A percentile compares a stretch with the other conserved stretches of the same genome.
These are phyloP conservation scores for Listrodromus nycthemerus DNA, from an alignment of 2,888 invertebrate species.

Conservation along the genomic window DNA sequence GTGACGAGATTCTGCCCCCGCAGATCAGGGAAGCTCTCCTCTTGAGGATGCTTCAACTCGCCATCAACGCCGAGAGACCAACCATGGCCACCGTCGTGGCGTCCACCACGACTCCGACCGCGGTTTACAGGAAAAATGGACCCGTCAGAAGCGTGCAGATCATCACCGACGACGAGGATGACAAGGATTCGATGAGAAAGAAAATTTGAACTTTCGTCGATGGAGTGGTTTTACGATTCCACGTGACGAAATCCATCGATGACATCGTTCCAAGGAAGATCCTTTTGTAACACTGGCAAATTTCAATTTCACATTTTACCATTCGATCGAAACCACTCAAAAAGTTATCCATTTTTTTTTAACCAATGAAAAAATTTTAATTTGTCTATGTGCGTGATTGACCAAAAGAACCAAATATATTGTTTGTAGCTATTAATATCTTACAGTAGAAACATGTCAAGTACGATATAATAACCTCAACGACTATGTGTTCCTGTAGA, in stretches of 20 bases:
- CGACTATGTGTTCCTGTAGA: constrained; percentile 51
- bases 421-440: constrained; percentile 41
- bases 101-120: constrained; percentile 72
- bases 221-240: not conserved
- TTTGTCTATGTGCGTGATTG: constrained; percentile 5
- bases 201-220: constrained; percentile 72
- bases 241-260: constrained; percentile 4
- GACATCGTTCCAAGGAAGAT: not conserved
- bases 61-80: constrained; percentile 88
- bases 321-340: not conserved
- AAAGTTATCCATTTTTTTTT: not conserved
- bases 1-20: constrained; percentile 88
- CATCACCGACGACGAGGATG: constrained; percentile 87
- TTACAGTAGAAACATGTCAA: constrained; percentile 27
- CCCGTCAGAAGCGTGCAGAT: constrained; percentile 91
- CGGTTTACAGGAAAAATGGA: constrained; percentile 84
- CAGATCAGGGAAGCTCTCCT: constrained; percentile 90
- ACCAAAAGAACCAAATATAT: constrained; percentile 56
- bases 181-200: constrained; percentile 78
- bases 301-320: not conserved
- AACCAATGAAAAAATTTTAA: not conserved
- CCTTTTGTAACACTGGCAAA: not conserved
- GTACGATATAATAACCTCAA: constrained; percentile 22
- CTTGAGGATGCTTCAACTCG: constrained; percentile 90
- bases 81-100: constrained; percentile 83